Evolutionary conservation across 2,797 vertebrate genomes (phyloP), one percentile per base, ranked within the genome.

Genomic region (Pseudomugil gertrudae): DNA sequence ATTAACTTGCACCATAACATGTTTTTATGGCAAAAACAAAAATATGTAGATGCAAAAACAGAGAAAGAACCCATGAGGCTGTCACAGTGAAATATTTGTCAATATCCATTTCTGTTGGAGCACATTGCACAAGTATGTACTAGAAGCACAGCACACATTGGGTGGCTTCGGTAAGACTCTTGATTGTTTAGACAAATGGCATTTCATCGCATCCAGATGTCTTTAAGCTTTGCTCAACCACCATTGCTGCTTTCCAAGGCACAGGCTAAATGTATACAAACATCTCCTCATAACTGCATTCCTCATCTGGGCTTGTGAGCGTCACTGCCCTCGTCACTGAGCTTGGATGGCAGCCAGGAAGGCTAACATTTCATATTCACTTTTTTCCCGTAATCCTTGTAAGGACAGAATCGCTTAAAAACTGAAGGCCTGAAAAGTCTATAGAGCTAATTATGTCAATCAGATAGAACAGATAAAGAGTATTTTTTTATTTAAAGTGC

Each of bases 121-220:
- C 83, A 72, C 83, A 81, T 85, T 91, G 83, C 90, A 87, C 85
- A 92, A 92, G 89, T 86, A 87, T 87, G 86, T 76, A 83, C 79
- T 89, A 87, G 92, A 90, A 90, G 86, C 89, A 80, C 75, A 45
- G 69, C 50, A 69, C 90, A 75, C 87, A 80, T 90, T 93, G 93
- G 93, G 93, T 93, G 94, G 93, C 90, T 90, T 91, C 79, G 87
- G 89, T 89, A 86, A 90, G 88, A 87, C 86, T 84, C 91, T 81
- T 89, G 87, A 90, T 92, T 93, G 92, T 94, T 94, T 94, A 93
- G 91, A 94, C 92, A 92, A 94, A 94, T 91, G 92, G 82, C 91
- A 88, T 92, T 94, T 93, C 92, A 94, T 93, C 88, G 86, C 89
- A 93, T 93, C 93, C 93, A 95, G 94, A 94, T 94, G 93, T 95